Percentiles rank a stretch among this genome's conserved stretches.
These are phyloP conservation scores for Orthonevra nobilis DNA, from an alignment of 2,888 invertebrate species.

Conservation along the genomic window DNA sequence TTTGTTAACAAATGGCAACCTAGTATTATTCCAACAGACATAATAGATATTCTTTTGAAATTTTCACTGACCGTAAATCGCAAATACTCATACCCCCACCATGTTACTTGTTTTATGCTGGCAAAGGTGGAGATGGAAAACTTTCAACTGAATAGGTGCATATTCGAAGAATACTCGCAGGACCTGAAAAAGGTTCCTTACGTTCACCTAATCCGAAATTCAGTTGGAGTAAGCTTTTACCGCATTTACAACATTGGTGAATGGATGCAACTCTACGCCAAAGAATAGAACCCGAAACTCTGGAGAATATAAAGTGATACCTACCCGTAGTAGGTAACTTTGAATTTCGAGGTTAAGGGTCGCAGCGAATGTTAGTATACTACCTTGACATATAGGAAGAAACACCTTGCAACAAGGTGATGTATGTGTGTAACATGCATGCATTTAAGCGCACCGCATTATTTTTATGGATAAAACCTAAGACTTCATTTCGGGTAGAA, in stretches of 20 bases:
- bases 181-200: constrained; percentile 9
- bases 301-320: constrained; percentile 47
- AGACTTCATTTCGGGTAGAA: constrained; percentile 43
- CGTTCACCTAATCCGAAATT: constrained; percentile 59
- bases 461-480: constrained; percentile 70
- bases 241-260: constrained; percentile 66
- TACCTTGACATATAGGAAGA: constrained; percentile 9
- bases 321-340: constrained; percentile 37
- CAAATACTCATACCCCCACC: too few species aligned
- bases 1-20: constrained; percentile 42
- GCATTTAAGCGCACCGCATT: constrained; percentile 68
- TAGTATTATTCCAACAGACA: constrained; percentile 46
- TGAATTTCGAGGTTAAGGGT: constrained; percentile 65
- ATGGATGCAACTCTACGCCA: constrained; percentile 60
- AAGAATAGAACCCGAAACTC: constrained; percentile 48
- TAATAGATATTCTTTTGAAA: constrained; percentile 68
- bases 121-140: constrained; percentile 4
- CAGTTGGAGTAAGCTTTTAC: constrained; percentile 66
- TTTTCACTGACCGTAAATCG: constrained; percentile 63
- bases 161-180: constrained; percentile 33
- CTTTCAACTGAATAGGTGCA: constrained; percentile 24
- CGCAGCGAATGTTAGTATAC: constrained; percentile 7
- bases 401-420: constrained; percentile 14
- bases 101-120: constrained; percentile 53
- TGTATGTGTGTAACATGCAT: constrained; percentile 27